Percentiles rank a stretch among this genome's conserved stretches.
Evolutionary conservation across 2,113 vertebrate genomes (phyloP).

Genomic region (Canis aureus): DNA sequence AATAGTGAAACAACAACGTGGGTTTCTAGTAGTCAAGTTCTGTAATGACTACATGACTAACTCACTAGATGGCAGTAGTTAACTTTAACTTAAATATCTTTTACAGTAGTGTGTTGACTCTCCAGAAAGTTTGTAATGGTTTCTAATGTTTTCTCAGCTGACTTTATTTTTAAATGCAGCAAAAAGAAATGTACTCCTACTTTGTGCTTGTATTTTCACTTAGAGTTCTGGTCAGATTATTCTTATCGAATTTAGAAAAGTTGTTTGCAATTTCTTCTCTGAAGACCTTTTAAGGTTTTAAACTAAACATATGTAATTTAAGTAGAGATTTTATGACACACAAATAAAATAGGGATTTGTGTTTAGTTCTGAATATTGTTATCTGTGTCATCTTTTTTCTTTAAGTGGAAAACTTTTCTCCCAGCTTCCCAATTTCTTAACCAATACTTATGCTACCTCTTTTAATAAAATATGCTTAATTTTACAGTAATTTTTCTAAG

Average conservation of each 20-base stretch:
- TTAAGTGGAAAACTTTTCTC: not conserved
- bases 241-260: not conserved
- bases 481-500: conserved; percentile 39
- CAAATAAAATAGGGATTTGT: not conserved
- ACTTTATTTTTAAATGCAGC: conserved; percentile 23
- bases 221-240: not conserved
- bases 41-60: fast-evolving
- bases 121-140: not conserved
- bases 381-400: conserved; percentile 17
- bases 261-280: not conserved
- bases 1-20: not conserved
- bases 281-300: not conserved
- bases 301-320: conserved; percentile 9
- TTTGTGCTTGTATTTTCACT: not conserved
- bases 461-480: not conserved
- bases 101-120: not conserved
- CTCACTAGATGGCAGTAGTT: not conserved
- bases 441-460: not conserved
- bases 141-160: not conserved
- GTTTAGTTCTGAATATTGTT: conserved; percentile 8
- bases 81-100: fast-evolving
- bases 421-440: not conserved
- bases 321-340: not conserved
- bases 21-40: not conserved
- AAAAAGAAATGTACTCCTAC: not conserved